Base-by-base conservation (phyloP, 2,113 vertebrate species). In the Sminthopsis crassicaudata region DNA sequence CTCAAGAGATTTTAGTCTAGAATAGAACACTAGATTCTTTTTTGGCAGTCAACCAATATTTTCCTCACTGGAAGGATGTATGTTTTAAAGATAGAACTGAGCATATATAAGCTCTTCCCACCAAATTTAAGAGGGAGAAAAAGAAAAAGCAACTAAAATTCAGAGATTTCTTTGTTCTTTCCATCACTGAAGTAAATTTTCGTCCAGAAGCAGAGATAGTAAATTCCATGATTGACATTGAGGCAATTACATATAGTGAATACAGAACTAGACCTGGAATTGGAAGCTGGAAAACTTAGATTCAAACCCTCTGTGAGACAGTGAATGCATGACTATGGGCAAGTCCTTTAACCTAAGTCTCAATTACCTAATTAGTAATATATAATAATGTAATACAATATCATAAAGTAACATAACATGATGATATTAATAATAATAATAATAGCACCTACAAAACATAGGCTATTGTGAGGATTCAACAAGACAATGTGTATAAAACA, bases 1-100 rank as follows among this genome's bases (percentile, higher is more conserved):
- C 96, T 95, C 96, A 93, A 95, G 97, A 97, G 92, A 96, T 92
- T 98, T 96, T 84, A 51, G 91, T 96, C 96, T 91, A 97, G 96
- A 95, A 97, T 96, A 96, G 95, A 97, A 97, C 97, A 94, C 96
- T 96, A 16, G 91, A 95, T 97, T 98, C 93, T 94, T 84, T 94
- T 84, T n/a, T 97, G 92, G 89, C 88, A 91, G 92, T 94, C 95
- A 93, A 11, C 93, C 52, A 97, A 98, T 97, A 92, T 97, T 97
- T 97, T 96, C 94, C 93, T 55, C 93, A 97, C 92, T 95, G 94
- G 95, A 95, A 92, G 90, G 93, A 8, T 94, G 92, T 84, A 25
- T 94, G 92, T 93, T 94, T 96, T 95, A 96, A 93, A 76, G 54
- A 96, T 91, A 57, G 27, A 96, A 95, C 89, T 46, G 24, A 92